These are phyloP conservation scores for Littorina saxatilis DNA, from an alignment of 1,140 invertebrate genomes.

Conservation along the genomic window DNA sequence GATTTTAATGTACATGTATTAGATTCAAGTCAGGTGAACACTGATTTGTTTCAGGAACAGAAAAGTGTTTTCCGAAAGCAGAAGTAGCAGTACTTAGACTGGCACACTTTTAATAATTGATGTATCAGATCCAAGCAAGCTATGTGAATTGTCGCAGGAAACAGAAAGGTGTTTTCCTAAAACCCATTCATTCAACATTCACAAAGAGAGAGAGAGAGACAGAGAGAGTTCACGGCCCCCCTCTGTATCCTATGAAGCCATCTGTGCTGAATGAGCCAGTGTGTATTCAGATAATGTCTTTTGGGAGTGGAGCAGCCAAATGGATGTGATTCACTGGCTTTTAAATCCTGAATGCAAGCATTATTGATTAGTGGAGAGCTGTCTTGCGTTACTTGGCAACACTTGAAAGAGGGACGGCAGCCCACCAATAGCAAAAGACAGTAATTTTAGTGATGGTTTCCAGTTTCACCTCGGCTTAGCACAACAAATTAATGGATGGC, in stretches of 20 bases:
- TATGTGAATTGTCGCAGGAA: too few relatives aligned
- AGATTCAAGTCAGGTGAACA: too few relatives aligned
- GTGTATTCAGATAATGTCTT: constrained; percentile 6
- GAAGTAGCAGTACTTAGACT: too few relatives aligned
- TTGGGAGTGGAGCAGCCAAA: neutral
- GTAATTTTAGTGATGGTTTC: constrained; percentile 14
- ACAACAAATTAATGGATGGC: constrained; percentile 3
- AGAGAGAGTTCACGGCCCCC: neutral
- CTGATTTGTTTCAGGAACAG: too few relatives aligned
- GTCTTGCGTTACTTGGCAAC: constrained; percentile 30
- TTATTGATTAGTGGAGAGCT: constrained; percentile 20
- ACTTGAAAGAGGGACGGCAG: constrained; percentile 17
- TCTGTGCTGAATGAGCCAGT: neutral
- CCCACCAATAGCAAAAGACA: neutral
- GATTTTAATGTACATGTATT: too few relatives aligned
- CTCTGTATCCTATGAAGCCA: neutral
- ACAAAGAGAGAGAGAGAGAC: neutral
- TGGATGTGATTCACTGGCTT: constrained; percentile 24
- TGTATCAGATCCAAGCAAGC: too few relatives aligned
- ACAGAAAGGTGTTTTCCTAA: too few relatives aligned
- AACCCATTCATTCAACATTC: neutral
- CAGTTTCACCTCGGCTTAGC: neutral
- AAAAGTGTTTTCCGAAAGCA: too few relatives aligned
- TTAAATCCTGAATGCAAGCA: constrained; percentile 14
- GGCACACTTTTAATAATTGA: too few relatives aligned